phyloP scores from a whole-genome alignment of 1,140 invertebrate species.

The Cryptotermes secundus region DNA sequence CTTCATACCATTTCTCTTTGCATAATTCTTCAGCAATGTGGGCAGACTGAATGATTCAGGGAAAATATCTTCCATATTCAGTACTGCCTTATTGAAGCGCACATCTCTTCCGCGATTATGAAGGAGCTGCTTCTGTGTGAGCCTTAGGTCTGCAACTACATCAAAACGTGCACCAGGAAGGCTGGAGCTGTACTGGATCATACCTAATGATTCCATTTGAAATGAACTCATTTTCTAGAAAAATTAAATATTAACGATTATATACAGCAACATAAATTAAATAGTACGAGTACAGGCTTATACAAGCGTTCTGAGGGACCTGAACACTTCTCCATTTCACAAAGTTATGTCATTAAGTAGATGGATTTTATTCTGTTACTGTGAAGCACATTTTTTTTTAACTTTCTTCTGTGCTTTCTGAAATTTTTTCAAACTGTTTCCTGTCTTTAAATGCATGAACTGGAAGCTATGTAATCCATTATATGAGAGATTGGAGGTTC shows the following conservation, averaged over 20 bases:
- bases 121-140: conserved; percentile 59
- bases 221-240: conserved; percentile 54
- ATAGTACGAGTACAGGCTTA: too few species aligned
- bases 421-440: too few species aligned
- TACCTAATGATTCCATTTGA: conserved; percentile 60
- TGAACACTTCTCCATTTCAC: too few species aligned
- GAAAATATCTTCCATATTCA: conserved; percentile 45
- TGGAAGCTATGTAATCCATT: too few species aligned
- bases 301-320: too few species aligned
- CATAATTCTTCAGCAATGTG: conserved; percentile 56
- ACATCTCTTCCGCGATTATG: conserved; percentile 53
- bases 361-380: too few species aligned
- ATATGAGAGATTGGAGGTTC: too few species aligned
- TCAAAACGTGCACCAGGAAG: conserved; percentile 51
- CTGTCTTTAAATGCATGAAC: too few species aligned
- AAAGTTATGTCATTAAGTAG: too few species aligned
- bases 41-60: conserved; percentile 43
- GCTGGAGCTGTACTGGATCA: conserved; percentile 53
- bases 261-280: too few species aligned
- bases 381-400: too few species aligned
- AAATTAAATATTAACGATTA: not conserved
- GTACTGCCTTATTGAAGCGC: conserved; percentile 54
- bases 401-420: too few species aligned
- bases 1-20: conserved; percentile 60
- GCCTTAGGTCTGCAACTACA: conserved; percentile 56